A percentile compares a stretch with the other conserved stretches of the same genome.
These are phyloP conservation scores for Xiphias gladius DNA, from an alignment of 2,113 vertebrate species.

Conservation along the genomic window DNA sequence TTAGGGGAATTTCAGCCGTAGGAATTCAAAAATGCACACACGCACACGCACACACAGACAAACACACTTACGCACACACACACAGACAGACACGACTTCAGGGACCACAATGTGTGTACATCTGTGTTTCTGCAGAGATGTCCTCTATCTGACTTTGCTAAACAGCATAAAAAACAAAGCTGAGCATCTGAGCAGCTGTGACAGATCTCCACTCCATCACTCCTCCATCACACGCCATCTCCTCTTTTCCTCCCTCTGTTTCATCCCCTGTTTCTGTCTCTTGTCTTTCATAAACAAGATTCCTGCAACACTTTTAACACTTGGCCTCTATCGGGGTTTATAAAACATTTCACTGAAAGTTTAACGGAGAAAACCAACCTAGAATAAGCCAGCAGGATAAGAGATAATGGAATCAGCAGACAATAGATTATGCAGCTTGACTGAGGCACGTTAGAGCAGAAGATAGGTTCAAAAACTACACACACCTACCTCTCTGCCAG, in stretches of 20 bases:
- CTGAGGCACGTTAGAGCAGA: neutral
- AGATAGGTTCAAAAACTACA: neutral
- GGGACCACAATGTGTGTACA: conserved; percentile 36
- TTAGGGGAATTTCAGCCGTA: conserved; percentile 30
- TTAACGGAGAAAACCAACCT: neutral
- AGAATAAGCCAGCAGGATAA: neutral
- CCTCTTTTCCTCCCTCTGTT: neutral
- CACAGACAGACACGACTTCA: conserved; percentile 42
- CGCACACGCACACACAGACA: conserved; percentile 13
- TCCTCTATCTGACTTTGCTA: conserved; percentile 57
- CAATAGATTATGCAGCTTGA: neutral
- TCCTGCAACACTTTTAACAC: conserved; percentile 21
- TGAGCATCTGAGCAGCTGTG: conserved; percentile 59
- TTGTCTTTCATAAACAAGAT: conserved; percentile 23
- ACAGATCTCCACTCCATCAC: conserved; percentile 27
- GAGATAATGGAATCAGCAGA: neutral
- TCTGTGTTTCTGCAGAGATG: conserved; percentile 53
- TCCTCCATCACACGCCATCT: conserved; percentile 24
- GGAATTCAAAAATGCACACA: conserved; percentile 29
- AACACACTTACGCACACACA: conserved; percentile 32
- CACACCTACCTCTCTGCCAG: neutral
- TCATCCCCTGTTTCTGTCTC: neutral
- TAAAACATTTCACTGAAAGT: conserved; percentile 9
- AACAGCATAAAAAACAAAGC: conserved; percentile 49
- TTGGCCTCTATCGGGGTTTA: conserved; percentile 16